Percentiles rank a stretch among this genome's conserved stretches.
These are phyloP conservation scores for Trematomus loennbergii DNA, from an alignment of 2,113 vertebrate genomes.

Conservation along the genomic window DNA sequence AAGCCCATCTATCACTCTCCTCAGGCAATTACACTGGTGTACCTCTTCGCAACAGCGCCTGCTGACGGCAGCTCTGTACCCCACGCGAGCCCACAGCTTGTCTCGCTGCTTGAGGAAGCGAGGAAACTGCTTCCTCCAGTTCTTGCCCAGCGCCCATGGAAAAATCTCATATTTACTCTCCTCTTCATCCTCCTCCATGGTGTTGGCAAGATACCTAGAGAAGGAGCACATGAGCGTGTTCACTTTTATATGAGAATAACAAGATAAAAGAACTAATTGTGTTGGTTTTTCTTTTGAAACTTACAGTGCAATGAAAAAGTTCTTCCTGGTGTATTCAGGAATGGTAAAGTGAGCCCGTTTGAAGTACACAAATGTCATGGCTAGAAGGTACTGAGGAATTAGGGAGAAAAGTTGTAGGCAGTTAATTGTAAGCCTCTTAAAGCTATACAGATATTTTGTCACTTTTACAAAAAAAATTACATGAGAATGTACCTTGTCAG, in stretches of 20 bases:
- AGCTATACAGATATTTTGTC: not conserved
- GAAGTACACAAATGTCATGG: slow-evolving; percentile 99
- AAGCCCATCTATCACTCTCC: slow-evolving; percentile 19
- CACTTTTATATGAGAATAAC: not conserved
- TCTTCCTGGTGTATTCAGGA: slow-evolving; percentile 90
- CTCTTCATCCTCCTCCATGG: slow-evolving; percentile 97
- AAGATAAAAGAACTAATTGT: not conserved
- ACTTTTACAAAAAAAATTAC: not conserved
- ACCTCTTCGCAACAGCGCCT: slow-evolving; percentile 97
- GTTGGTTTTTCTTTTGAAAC: slow-evolving; percentile 70
- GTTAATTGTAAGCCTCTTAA: not conserved
- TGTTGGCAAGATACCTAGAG: slow-evolving; percentile 94
- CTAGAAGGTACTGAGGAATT: slow-evolving; percentile 92
- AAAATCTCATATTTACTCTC: slow-evolving; percentile 96
- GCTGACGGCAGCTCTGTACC: slow-evolving; percentile 95
- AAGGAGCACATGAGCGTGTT: not conserved
- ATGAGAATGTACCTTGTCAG: slow-evolving; percentile 89
- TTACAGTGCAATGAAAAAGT: slow-evolving; percentile 98
- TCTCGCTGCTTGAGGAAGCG: slow-evolving; percentile 92
- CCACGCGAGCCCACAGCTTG: slow-evolving; percentile 92
- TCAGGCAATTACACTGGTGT: slow-evolving; percentile 4
- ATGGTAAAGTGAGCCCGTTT: slow-evolving; percentile 92
- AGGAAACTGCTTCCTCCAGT: slow-evolving; percentile 91
- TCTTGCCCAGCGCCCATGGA: slow-evolving; percentile 95
- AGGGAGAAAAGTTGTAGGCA: slow-evolving; percentile 12